Evolutionary conservation across 2,888 invertebrate species (phyloP).

Genomic region (Lithosia quadra): DNA sequence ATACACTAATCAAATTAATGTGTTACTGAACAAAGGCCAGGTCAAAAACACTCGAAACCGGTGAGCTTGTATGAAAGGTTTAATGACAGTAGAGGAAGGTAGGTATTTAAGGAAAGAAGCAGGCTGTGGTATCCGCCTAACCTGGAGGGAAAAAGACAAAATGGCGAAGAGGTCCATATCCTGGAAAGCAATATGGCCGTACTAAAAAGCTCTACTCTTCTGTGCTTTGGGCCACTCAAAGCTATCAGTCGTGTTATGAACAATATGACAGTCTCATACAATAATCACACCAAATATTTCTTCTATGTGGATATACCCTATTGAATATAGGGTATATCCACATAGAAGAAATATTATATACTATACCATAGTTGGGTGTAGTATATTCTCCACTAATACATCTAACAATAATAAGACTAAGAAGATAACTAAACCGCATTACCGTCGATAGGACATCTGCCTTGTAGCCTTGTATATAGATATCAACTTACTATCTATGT

Average conservation of each 20-base stretch:
- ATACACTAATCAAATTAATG: no score
- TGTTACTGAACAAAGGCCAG: no score
- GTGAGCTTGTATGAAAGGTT: no score
- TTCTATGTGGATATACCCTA: background rate
- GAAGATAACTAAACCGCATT: background rate
- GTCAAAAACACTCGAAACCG: no score
- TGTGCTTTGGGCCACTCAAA: background rate
- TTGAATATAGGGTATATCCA: no score
- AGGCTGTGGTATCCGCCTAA: no score
- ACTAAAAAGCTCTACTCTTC: background rate
- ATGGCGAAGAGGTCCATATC: background rate
- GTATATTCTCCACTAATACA: background rate
- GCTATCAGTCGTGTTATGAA: background rate
- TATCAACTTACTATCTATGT: constrained; percentile 50
- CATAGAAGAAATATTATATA: no score
- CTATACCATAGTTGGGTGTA: background rate
- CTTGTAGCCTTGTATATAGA: background rate
- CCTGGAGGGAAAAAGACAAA: no score
- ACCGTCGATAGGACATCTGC: constrained; percentile 2
- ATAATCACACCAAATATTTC: background rate
- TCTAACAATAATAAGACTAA: background rate
- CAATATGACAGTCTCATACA: constrained; percentile 1
- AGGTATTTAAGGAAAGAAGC: no score
- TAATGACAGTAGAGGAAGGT: no score
- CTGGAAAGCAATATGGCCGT: background rate